Conservation (phyloP, 2,797 vertebrate genomes). For the Cyprinodon diabolis region DNA sequence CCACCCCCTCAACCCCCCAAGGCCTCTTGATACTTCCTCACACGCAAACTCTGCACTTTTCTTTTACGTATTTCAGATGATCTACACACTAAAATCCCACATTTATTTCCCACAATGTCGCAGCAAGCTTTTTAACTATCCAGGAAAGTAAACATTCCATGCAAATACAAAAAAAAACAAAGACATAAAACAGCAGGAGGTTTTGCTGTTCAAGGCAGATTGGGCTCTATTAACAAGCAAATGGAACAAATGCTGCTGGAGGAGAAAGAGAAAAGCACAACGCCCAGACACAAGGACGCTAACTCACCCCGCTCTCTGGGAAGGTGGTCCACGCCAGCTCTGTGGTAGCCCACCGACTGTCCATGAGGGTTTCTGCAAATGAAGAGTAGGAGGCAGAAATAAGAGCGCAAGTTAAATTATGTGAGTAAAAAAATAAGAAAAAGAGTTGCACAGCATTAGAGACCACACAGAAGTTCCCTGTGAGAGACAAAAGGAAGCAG, state of each 20-base stretch:
- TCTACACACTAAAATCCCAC: conserved; percentile 30
- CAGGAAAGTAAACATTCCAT: conserved; percentile 63
- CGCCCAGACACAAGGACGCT: conserved; percentile 24
- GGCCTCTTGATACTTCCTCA: conserved; percentile 5
- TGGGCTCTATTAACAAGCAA: conserved; percentile 73
- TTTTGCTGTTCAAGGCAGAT: conserved; percentile 61
- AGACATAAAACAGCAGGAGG: conserved; percentile 78
- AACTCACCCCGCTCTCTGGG: conserved; percentile 96
- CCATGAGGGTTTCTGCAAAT: conserved; percentile 95
- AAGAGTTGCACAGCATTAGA: conserved; percentile 37
- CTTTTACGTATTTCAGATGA: conserved; percentile 17
- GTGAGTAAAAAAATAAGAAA: not conserved
- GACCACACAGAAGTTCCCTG: conserved; percentile 36
- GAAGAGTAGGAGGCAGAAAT: conserved; percentile 61
- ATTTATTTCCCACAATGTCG: conserved; percentile 39
- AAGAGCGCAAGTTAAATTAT: conserved; percentile 45
- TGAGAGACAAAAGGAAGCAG: conserved; percentile 36
- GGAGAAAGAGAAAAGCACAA: conserved; percentile 10
- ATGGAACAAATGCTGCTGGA: conserved; percentile 75
- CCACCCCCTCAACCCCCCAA: not conserved
- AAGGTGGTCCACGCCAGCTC: conserved; percentile 96
- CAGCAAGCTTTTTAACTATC: conserved; percentile 56
- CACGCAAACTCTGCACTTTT: not conserved
- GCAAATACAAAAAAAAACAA: conserved; percentile 59
- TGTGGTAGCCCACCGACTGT: conserved; percentile 97